Base-by-base conservation (phyloP, 1,140 invertebrate genomes). In the Triops cancriformis region DNA sequence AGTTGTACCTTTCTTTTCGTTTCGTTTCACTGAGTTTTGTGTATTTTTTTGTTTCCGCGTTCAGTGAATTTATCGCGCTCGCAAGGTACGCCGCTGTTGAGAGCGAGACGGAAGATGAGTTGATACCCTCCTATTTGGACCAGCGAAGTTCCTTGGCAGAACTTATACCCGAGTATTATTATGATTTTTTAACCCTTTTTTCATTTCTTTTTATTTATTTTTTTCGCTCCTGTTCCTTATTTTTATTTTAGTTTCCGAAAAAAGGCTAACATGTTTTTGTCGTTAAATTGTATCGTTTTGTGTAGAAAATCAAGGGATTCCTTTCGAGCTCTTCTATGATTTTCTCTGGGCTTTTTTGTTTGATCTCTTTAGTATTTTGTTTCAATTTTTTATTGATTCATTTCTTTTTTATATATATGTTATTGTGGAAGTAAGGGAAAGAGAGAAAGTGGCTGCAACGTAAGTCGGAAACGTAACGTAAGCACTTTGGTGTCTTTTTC, bases 51-150 rank as follows among this genome's bases (percentile, higher is more conserved):
- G 10, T 37, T 41, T 31, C 23, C 14, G 28, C n/a, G 64, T 78
- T 78, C 42, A 78, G 77, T 78, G 73, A 73, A 45, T 78, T 78
- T 26, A 31, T 41, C 28, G 74, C 72, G 73, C 83, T 83, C 82
- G 81, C 78, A 75, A 72, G 83, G 85, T 84, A 84, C 72, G 85
- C 84, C 80, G 85, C 84, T 76, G 87, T 85, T 76, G 84, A 84
- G 81, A 87, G 86, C 81, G 87, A 87, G 80, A 87, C 86, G 42
- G 87, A 88, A 82, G 87, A 88, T 80, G 86, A 87, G 79, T 83
- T 82, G 64, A 73, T 79, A 77, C 78, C 76, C 64, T 74, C 77
- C 74, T 77, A 83, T 81, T 80, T 81, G 28, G 82, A 83, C 84
- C 82, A 76, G 84, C 84, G 80, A 83, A 82, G 76, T 84, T 83